A percentile compares a stretch with the other conserved stretches of the same genome.
These are phyloP conservation scores for Cuniculus paca DNA, from an alignment of 2,797 vertebrate genomes.

Conservation along the genomic window DNA sequence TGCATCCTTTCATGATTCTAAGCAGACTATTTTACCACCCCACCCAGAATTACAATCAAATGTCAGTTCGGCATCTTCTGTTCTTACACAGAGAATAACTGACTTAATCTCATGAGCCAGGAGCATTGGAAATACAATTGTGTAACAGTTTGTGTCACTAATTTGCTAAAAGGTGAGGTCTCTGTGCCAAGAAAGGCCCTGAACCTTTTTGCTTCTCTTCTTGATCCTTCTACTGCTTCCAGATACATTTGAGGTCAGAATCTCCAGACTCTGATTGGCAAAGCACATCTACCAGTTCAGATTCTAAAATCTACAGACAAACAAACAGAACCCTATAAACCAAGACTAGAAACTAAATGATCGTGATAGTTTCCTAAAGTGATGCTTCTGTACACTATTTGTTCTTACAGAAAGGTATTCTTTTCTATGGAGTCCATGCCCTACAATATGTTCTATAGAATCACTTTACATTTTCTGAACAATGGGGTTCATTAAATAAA, in stretches of 20 bases:
- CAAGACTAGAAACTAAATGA: not conserved
- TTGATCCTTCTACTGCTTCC: not conserved
- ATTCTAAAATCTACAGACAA: not conserved
- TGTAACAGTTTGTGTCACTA: not conserved
- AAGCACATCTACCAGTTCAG: not conserved
- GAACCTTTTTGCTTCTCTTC: constrained; percentile 15
- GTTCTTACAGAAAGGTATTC: not conserved
- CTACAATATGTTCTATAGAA: not conserved
- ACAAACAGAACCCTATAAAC: not conserved
- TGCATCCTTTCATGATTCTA: not conserved
- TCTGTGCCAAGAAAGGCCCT: not conserved
- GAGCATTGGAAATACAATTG: not conserved
- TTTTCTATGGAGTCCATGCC: not conserved
- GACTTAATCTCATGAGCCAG: not conserved
- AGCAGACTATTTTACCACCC: not conserved
- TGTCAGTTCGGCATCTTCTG: not conserved
- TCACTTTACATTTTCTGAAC: not conserved
- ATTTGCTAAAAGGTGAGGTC: not conserved
- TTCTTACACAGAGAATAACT: constrained; percentile 16
- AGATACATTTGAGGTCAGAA: not conserved
- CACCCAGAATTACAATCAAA: constrained; percentile 25
- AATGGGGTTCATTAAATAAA: not conserved
- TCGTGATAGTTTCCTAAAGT: not conserved
- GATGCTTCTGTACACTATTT: not conserved
- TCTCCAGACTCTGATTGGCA: not conserved